Evolutionary conservation across 2,888 invertebrate genomes (phyloP).

Genomic region (Melanophora roralis): DNA sequence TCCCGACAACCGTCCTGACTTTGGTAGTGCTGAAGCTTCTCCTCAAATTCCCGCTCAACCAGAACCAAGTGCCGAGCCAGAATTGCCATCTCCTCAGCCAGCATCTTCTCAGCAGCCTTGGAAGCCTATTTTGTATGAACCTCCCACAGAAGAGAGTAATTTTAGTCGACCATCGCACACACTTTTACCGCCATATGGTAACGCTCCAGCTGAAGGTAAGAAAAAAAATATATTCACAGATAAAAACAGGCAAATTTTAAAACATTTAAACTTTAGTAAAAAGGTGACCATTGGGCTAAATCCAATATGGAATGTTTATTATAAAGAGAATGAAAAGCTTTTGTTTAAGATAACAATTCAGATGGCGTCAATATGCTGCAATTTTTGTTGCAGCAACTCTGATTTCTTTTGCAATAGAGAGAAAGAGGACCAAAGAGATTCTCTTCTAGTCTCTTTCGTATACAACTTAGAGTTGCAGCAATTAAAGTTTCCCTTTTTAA

Average conservation of each 20-base stretch:
- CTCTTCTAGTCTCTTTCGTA: too few relatives aligned
- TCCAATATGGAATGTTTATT: too few relatives aligned
- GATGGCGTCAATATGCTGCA: too few relatives aligned
- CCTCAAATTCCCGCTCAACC: slow-evolving; percentile 71
- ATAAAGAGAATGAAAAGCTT: too few relatives aligned
- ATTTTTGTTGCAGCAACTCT: too few relatives aligned
- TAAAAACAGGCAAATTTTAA: neutral
- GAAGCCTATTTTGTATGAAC: slow-evolving; percentile 69
- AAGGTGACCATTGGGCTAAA: too few relatives aligned
- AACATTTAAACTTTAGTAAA: neutral
- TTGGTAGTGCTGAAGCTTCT: slow-evolving; percentile 72
- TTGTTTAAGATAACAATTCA: too few relatives aligned
- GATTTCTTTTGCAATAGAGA: too few relatives aligned
- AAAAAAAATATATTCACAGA: neutral
- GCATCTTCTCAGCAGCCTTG: slow-evolving; percentile 68
- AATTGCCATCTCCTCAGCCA: slow-evolving; percentile 60
- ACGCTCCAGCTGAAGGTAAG: slow-evolving; percentile 69
- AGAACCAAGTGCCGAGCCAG: slow-evolving; percentile 59
- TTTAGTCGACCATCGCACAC: slow-evolving; percentile 71
- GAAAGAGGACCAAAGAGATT: too few relatives aligned
- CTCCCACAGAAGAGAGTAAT: slow-evolving; percentile 63
- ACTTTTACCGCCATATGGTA: slow-evolving; percentile 69
- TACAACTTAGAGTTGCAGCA: too few relatives aligned
- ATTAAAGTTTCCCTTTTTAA: too few relatives aligned
- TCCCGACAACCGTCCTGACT: slow-evolving; percentile 67